Base-by-base conservation (phyloP, 2,888 invertebrate genomes). In the Gerris lacustris region DNA sequence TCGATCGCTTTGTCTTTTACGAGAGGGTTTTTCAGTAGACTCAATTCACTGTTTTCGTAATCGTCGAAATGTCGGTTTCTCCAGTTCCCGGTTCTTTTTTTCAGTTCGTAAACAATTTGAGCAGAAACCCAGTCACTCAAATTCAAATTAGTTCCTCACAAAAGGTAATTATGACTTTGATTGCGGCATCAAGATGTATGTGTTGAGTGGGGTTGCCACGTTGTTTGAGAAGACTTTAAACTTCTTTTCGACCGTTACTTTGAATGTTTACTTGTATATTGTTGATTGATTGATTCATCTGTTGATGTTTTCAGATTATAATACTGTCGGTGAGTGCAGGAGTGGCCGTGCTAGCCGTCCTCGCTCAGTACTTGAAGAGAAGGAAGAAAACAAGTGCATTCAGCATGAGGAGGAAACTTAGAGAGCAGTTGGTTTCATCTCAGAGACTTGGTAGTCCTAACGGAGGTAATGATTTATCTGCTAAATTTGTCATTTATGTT, bases 351-450 rank as follows among this genome's bases (percentile, higher is more conserved):
- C 85, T 95, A 64, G 91, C 92, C 63, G 86, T 92, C 9, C 81
- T 95, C 45, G 92, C 94, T 64, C 86, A 89, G 76, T 92, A 90
- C 80, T 82, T 93, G 76, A 87, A 90, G 67, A 84, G 92, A 70
- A 83, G 88, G 72, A 85, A 88, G 78, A 86, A 71, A 66, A 71
- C 72, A 17, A 64, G 73, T 47, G 69, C 71, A 17, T 66, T 86
- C 15, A 85, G 87, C 69, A 86, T 87, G 64, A 80, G 85, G 1
- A 79, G 82, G 63, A 86, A 87, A 76, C 83, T 84, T 7, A 83
- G 86, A 72, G 83, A 84, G 74, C 83, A 83, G 76, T 81, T 84
- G 66, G 82, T 87, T n/a, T 80, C 86, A 43, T 82, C 85, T 69
- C 81, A 81, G 71, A 84, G 84, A 69, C 84, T 89, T 82, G 83